phyloP scores from a whole-genome alignment of 2,797 vertebrate species.

The Spheniscus humboldti region DNA sequence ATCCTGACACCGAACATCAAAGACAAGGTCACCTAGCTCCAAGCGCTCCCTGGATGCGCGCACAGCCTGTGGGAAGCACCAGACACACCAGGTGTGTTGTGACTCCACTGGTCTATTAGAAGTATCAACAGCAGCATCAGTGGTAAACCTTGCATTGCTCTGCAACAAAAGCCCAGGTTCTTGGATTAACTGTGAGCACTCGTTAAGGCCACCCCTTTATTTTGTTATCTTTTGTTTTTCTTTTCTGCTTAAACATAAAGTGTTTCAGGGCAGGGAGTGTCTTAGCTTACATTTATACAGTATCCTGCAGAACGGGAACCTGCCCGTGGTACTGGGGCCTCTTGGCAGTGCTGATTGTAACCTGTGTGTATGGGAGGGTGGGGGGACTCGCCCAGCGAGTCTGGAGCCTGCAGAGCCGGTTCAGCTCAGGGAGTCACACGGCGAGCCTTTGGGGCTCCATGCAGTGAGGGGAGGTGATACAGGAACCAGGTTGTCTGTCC shows the following conservation, averaged over 20 bases:
- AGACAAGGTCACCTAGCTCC: neutral
- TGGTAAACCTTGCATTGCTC: neutral
- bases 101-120: neutral
- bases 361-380: neutral
- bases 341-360: neutral
- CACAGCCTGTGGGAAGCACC: neutral
- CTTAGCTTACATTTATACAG: neutral
- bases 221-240: neutral
- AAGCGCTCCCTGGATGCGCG: rapidly evolving
- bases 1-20: neutral
- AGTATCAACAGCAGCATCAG: neutral
- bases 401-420: neutral
- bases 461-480: rapidly evolving
- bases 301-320: neutral
- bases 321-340: neutral
- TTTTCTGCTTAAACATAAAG: neutral
- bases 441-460: neutral
- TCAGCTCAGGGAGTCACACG: neutral
- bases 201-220: neutral
- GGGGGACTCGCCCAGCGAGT: rapidly evolving
- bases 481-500: neutral
- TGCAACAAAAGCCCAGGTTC: neutral
- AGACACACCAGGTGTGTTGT: neutral
- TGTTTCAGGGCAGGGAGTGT: neutral
- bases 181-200: neutral